phyloP scores from a whole-genome alignment of 1,140 invertebrate species.

The Temnothorax longispinosus region DNA sequence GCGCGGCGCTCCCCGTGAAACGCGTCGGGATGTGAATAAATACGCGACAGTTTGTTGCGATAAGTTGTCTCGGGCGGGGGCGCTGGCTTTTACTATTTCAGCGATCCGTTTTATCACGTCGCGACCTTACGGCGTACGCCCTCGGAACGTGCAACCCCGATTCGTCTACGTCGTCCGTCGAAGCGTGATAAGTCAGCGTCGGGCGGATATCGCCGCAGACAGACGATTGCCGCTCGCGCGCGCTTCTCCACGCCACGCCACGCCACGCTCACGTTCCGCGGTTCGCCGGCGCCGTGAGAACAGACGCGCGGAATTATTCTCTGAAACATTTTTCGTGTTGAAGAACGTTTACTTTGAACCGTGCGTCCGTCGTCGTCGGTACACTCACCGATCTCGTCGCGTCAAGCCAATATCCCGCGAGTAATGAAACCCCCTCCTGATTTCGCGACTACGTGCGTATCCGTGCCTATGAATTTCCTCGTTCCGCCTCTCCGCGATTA shows the following conservation, averaged over 20 bases:
- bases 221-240: constrained; percentile 41
- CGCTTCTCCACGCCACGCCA: neutral
- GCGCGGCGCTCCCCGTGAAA: neutral
- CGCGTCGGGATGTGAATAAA: constrained; percentile 22
- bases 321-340: constrained; percentile 35
- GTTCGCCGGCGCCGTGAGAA: neutral
- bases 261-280: constrained; percentile 32
- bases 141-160: constrained; percentile 29
- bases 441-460: neutral
- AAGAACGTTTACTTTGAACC: neutral
- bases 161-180: constrained; percentile 61
- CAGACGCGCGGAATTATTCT: constrained; percentile 42
- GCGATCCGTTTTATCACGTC: constrained; percentile 61
- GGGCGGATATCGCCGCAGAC: constrained; percentile 64
- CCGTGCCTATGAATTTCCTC: neutral
- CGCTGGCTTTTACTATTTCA: constrained; percentile 56
- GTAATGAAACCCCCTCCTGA: neutral
- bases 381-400: neutral
- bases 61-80: constrained; percentile 13
- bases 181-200: constrained; percentile 65
- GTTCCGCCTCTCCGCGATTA: neutral
- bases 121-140: constrained; percentile 11
- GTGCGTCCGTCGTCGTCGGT: neutral
- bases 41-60: constrained; percentile 53
- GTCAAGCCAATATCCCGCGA: neutral